phyloP scores from a whole-genome alignment of 2,113 vertebrate genomes.

The Hippocampus comes region DNA sequence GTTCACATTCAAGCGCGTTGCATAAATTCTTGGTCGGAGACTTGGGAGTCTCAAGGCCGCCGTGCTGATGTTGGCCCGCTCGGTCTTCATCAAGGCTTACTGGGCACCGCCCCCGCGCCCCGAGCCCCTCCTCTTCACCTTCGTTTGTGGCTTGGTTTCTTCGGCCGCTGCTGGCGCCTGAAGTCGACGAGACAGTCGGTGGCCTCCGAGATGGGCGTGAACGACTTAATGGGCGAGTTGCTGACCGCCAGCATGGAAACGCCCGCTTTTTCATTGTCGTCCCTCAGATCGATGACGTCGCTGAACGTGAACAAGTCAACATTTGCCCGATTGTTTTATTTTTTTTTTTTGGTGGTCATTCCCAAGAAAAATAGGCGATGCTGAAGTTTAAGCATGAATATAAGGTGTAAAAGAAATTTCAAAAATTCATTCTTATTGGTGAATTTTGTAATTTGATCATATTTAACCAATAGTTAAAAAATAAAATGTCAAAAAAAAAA shows the following conservation, averaged over 20 bases:
- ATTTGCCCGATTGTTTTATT: no score
- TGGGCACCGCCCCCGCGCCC: neutral
- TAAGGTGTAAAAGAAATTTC: no score
- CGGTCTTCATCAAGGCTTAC: slow-evolving; percentile 21
- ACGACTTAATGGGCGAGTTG: slow-evolving; percentile 74
- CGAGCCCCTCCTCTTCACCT: slow-evolving; percentile 29
- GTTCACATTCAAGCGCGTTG: slow-evolving; percentile 15
- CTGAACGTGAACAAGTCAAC: slow-evolving; percentile 12
- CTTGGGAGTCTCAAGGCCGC: neutral
- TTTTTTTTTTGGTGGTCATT: neutral
- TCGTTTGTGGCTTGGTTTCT: slow-evolving; percentile 46
- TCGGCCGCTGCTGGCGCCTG: slow-evolving; percentile 52
- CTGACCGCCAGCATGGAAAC: slow-evolving; percentile 33
- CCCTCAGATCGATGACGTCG: slow-evolving; percentile 53
- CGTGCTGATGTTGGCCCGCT: neutral
- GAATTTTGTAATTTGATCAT: no score
- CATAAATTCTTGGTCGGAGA: neutral
- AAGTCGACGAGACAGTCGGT: slow-evolving; percentile 75
- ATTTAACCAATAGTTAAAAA: no score
- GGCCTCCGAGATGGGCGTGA: slow-evolving; percentile 77
- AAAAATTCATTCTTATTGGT: no score
- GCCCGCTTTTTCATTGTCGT: slow-evolving; percentile 17
- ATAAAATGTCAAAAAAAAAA: no score
- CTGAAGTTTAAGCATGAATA: no score
- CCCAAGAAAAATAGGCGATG: no score